phyloP scores from a whole-genome alignment of 2,113 vertebrate species.

The Pelodiscus sinensis region DNA sequence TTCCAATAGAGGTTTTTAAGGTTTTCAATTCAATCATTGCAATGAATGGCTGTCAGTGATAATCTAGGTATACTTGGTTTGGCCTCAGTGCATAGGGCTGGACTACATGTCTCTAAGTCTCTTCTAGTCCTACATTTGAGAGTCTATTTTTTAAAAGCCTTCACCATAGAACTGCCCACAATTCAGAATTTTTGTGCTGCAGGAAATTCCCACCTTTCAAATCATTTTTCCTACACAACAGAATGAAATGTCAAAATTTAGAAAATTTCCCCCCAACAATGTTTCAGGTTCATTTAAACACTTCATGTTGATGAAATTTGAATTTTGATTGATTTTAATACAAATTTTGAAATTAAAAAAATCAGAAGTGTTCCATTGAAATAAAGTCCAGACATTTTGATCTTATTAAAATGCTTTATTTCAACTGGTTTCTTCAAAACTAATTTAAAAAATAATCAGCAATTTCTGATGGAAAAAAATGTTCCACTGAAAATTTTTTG shows the following conservation, averaged over 20 bases:
- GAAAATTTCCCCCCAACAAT: neutral
- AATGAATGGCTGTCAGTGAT: neutral
- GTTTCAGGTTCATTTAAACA: neutral
- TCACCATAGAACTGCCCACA: neutral
- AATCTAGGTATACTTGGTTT: neutral
- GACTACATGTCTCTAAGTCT: neutral
- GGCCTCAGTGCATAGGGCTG: neutral
- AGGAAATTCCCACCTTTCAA: neutral
- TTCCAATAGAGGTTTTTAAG: neutral
- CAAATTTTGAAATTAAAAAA: neutral
- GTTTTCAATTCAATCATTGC: neutral
- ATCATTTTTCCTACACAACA: neutral
- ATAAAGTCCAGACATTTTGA: neutral
- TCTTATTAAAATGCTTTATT: accelerated
- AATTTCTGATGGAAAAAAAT: neutral
- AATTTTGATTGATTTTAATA: neutral
- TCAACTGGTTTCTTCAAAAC: neutral
- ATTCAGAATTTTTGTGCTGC: neutral
- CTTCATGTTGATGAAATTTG: neutral
- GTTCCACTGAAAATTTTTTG: neutral
- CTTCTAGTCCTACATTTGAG: neutral
- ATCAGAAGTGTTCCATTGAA: neutral
- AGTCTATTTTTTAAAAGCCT: neutral
- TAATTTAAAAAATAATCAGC: neutral
- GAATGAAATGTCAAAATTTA: neutral